Evolutionary conservation across 2,888 invertebrate species (phyloP).

Genomic region (Eremobia ochroleuca): DNA sequence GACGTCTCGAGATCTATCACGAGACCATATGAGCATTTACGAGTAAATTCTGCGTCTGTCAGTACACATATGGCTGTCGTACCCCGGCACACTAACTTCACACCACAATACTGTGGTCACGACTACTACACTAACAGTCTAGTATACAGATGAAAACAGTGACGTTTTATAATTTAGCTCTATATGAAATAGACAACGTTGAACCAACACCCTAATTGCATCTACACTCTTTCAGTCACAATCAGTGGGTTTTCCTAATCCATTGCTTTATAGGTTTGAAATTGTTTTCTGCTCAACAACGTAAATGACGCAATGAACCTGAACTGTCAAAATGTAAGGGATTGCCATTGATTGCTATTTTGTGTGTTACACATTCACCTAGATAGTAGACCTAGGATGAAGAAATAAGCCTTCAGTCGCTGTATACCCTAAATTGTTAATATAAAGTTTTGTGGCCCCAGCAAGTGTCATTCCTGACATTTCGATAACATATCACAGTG

Average conservation of each 20-base stretch:
- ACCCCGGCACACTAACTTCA: neutral
- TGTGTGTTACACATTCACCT: neutral
- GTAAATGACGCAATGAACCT: neutral
- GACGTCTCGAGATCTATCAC: conserved; percentile 14
- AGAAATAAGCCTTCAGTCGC: neutral
- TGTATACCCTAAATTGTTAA: neutral
- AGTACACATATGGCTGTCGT: neutral
- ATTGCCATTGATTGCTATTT: neutral
- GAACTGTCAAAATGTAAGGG: neutral
- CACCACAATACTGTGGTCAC: no score
- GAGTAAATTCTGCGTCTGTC: neutral
- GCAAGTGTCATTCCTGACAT: conserved; percentile 16
- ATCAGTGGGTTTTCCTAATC: neutral
- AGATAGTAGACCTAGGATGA: neutral
- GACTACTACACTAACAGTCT: neutral
- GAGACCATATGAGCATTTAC: conserved; percentile 30
- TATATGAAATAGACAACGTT: neutral
- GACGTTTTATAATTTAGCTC: no score
- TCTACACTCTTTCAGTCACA: neutral
- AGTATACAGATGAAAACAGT: neutral
- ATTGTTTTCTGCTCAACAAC: neutral
- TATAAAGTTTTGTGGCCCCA: conserved; percentile 17
- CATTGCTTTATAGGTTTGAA: neutral
- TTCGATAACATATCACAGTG: conserved; percentile 14
- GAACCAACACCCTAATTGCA: neutral